phyloP scores from a whole-genome alignment of 2,113 vertebrate genomes.

The Verasper variegatus region DNA sequence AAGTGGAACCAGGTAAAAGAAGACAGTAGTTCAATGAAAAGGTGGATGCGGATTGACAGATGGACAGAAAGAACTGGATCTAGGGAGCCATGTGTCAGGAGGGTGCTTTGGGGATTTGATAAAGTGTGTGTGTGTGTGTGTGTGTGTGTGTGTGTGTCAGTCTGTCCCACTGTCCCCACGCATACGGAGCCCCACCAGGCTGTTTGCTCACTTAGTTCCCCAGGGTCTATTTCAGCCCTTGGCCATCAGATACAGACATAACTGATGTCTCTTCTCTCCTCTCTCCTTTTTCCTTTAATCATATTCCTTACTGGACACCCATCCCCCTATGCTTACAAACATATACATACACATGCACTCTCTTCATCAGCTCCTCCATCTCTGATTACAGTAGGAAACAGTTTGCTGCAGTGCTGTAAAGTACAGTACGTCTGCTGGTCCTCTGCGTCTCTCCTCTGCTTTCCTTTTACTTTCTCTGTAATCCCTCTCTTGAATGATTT shows the following conservation, averaged over 20 bases:
- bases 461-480: constrained; percentile 32
- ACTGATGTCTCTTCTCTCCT: constrained; percentile 6
- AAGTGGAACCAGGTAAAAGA: constrained; percentile 3
- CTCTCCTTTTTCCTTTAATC: constrained; percentile 9
- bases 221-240: constrained; percentile 34
- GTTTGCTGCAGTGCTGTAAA: constrained; percentile 50
- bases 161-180: constrained; percentile 2
- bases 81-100: constrained; percentile 5
- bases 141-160: background rate
- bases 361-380: background rate
- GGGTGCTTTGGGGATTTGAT: background rate
- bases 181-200: constrained; percentile 1
- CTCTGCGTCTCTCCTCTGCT: constrained; percentile 18
- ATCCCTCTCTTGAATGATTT: constrained; percentile 54
- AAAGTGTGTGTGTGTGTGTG: background rate
- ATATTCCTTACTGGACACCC: constrained; percentile 1
- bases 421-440: background rate
- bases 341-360: background rate
- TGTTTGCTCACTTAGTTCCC: constrained; percentile 32
- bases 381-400: constrained; percentile 30
- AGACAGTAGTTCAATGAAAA: constrained; percentile 16
- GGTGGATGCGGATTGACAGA: constrained; percentile 26
- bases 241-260: constrained; percentile 24
- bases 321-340: background rate
- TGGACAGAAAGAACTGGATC: constrained; percentile 16